A percentile compares a stretch with the other conserved stretches of the same genome.
These are phyloP conservation scores for Athalia circularis DNA, from an alignment of 2,888 invertebrate species.

Conservation along the genomic window DNA sequence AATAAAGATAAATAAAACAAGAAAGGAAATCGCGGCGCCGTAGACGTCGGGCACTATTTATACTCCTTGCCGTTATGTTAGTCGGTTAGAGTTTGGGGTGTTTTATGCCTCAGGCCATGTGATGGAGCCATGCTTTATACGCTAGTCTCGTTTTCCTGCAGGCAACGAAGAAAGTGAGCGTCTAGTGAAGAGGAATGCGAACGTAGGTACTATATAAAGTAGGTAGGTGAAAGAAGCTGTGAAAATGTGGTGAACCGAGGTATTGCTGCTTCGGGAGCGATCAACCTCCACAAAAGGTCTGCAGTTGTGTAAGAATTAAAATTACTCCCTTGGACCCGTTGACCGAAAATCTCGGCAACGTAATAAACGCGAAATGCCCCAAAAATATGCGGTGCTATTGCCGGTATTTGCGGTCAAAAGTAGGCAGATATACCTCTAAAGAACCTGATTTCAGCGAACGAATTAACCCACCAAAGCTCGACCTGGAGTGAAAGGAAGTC, in stretches of 20 bases:
- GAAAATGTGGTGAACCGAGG: too few species aligned
- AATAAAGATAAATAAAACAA: not conserved
- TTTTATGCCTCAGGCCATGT: slow-evolving; percentile 22
- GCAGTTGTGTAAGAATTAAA: slow-evolving; percentile 19
- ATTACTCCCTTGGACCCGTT: slow-evolving; percentile 28
- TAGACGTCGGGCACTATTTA: not conserved
- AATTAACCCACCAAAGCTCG: too few species aligned
- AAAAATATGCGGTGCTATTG: too few species aligned
- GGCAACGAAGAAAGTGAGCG: not conserved
- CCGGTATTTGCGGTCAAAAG: not conserved
- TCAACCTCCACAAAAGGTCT: not conserved
- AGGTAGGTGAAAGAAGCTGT: not conserved
- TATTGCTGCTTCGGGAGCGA: slow-evolving; percentile 30
- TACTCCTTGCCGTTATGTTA: not conserved
- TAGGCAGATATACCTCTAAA: too few species aligned
- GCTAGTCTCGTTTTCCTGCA: not conserved
- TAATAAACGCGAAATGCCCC: not conserved
- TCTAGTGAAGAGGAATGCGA: not conserved
- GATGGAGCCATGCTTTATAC: not conserved
- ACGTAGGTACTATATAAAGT: not conserved
- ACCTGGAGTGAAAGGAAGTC: too few species aligned
- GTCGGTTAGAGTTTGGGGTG: slow-evolving; percentile 3
- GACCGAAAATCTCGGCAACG: not conserved
- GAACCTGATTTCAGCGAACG: too few species aligned
- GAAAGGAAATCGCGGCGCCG: not conserved